A percentile compares a stretch with the other conserved stretches of the same genome.
Conservation (phyloP, 2,888 invertebrate genomes). For the Polydrusus cervinus region DNA sequence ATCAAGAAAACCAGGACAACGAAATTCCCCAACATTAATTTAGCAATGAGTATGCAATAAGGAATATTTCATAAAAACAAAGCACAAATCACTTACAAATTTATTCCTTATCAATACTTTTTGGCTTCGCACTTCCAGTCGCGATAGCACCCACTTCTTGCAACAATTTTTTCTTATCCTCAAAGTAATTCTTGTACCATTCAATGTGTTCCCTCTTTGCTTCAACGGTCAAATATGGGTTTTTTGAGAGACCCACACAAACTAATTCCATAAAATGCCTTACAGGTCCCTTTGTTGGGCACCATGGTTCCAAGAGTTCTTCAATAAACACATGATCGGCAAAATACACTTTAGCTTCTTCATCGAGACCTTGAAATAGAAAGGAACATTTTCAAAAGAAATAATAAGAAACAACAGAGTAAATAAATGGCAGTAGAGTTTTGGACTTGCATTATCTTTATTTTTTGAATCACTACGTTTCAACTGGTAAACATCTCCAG, state of each 20-base stretch:
- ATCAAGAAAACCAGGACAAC: too few species aligned
- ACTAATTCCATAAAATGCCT: slow-evolving; percentile 98
- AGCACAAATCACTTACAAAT: background rate
- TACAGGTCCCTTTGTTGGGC: slow-evolving; percentile 92
- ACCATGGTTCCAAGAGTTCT: slow-evolving; percentile 88
- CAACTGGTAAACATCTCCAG: too few species aligned
- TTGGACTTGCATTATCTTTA: too few species aligned
- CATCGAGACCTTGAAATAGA: slow-evolving; percentile 76
- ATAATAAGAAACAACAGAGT: too few species aligned
- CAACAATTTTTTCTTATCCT: slow-evolving; percentile 83
- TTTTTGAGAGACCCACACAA: slow-evolving; percentile 93
- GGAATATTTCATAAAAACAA: background rate
- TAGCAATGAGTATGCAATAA: too few species aligned
- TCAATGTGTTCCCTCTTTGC: slow-evolving; percentile 92
- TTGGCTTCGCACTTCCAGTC: background rate
- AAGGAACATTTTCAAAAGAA: background rate
- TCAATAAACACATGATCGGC: slow-evolving; percentile 97
- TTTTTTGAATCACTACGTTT: too few species aligned
- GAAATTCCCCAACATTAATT: too few species aligned
- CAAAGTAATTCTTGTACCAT: slow-evolving; percentile 95
- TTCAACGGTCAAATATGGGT: slow-evolving; percentile 89
- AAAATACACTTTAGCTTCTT: slow-evolving; percentile 83
- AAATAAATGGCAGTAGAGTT: too few species aligned
- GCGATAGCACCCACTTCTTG: slow-evolving; percentile 78
- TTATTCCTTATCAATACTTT: slow-evolving; percentile 38